A percentile compares a stretch with the other conserved stretches of the same genome.
Evolutionary conservation across 2,797 vertebrate species (phyloP).

Genomic region (Muscicapa comitata): DNA sequence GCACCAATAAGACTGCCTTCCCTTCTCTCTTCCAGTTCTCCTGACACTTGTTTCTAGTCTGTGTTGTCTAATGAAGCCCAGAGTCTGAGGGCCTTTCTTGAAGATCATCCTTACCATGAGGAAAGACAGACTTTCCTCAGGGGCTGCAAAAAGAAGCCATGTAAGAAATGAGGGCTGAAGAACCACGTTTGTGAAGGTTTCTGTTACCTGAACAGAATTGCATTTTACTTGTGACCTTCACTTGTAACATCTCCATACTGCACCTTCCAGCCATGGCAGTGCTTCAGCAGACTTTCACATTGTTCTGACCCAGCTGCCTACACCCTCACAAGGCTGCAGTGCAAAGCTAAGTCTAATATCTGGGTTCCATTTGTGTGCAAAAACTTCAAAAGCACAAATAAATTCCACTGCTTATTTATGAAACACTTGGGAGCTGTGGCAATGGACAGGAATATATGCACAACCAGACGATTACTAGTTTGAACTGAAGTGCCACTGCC

Average conservation of each 20-base stretch:
- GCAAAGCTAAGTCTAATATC: neutral
- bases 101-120: neutral
- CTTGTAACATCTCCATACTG: accelerated
- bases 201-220: neutral
- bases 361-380: neutral
- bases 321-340: neutral
- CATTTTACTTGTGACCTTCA: neutral
- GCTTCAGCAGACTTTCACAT: neutral
- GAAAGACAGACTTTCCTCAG: neutral
- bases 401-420: slow-evolving; percentile 3
- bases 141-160: neutral
- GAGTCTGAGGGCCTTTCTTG: neutral
- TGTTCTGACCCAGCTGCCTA: neutral
- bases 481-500: neutral
- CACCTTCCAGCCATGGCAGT: neutral
- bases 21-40: neutral
- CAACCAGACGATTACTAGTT: neutral
- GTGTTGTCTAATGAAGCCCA: neutral
- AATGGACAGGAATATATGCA: neutral
- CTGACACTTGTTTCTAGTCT: neutral
- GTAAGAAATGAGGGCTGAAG: neutral
- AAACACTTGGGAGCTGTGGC: neutral
- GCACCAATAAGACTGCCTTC: neutral
- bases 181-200: neutral
- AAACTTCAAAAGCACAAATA: slow-evolving; percentile 22